These are phyloP conservation scores for Saccostrea glomerata DNA, from an alignment of 1,140 invertebrate genomes.

Conservation along the genomic window DNA sequence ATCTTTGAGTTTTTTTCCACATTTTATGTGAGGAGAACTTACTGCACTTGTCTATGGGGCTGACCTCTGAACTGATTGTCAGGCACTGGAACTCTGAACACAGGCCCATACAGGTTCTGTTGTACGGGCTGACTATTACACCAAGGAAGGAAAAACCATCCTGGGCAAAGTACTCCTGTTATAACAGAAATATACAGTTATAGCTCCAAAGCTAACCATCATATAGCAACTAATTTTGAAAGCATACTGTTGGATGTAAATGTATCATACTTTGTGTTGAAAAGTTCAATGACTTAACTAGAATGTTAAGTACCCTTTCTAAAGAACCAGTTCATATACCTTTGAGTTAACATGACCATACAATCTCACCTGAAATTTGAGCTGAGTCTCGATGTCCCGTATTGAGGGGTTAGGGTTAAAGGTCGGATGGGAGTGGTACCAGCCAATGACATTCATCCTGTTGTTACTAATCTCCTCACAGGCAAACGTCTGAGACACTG, in stretches of 20 bases:
- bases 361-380: conserved; percentile 77
- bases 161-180: conserved; percentile 82
- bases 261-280: too few relatives aligned
- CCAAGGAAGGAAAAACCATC: conserved; percentile 81
- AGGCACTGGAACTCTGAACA: conserved; percentile 73
- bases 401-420: conserved; percentile 92
- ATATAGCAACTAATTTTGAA: too few relatives aligned
- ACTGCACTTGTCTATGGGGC: conserved; percentile 64
- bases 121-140: conserved; percentile 83
- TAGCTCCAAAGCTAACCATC: too few relatives aligned
- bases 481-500: conserved; percentile 82
- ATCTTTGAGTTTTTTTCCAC: too few relatives aligned
- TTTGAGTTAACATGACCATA: background rate
- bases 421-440: conserved; percentile 98
- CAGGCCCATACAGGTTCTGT: conserved; percentile 59
- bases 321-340: background rate
- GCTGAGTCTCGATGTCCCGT: conserved; percentile 86
- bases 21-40: conserved; percentile 49
- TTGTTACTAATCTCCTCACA: conserved; percentile 80
- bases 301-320: too few relatives aligned
- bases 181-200: conserved; percentile 12
- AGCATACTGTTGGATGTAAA: too few relatives aligned
- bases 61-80: conserved; percentile 67
- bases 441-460: conserved; percentile 88
- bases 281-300: too few relatives aligned